phyloP scores from a whole-genome alignment of 1,140 invertebrate species.

The Monomorium pharaonis region DNA sequence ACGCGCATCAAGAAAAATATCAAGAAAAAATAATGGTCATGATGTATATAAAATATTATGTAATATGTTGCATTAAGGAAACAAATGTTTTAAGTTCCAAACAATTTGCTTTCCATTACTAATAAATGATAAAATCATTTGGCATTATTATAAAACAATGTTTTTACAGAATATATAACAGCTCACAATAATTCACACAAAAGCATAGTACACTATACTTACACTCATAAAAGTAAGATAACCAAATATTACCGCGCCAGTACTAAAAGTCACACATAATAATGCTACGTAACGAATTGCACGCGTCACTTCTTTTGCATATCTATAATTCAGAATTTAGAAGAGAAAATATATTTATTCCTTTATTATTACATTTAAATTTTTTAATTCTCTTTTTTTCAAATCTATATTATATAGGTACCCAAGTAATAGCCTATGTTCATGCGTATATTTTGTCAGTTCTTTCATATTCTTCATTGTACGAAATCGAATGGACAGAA shows the following conservation, averaged over 20 bases:
- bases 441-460: not conserved
- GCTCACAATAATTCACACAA: not conserved
- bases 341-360: not conserved
- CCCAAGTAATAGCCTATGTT: slow-evolving; percentile 57
- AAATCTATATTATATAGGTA: slow-evolving; percentile 1
- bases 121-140: not conserved
- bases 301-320: slow-evolving; percentile 32
- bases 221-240: slow-evolving; percentile 60
- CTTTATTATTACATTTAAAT: not conserved
- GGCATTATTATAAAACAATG: not conserved
- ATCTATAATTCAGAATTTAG: slow-evolving; percentile 40
- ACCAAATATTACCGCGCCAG: slow-evolving; percentile 50
- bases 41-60: not conserved
- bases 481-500: slow-evolving; percentile 37
- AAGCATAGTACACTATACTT: not conserved
- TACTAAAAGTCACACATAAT: slow-evolving; percentile 25
- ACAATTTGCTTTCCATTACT: not conserved
- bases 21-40: not conserved
- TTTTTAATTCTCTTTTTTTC: not conserved
- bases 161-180: not conserved
- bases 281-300: slow-evolving; percentile 53
- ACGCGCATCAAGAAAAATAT: not conserved
- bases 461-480: not conserved
- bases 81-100: slow-evolving; percentile 7
- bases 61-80: not conserved